Evolutionary conservation across 2,797 vertebrate species (phyloP), one percentile per base, ranked within the genome.

Genomic region (Euphonia xanthogaster): DNA sequence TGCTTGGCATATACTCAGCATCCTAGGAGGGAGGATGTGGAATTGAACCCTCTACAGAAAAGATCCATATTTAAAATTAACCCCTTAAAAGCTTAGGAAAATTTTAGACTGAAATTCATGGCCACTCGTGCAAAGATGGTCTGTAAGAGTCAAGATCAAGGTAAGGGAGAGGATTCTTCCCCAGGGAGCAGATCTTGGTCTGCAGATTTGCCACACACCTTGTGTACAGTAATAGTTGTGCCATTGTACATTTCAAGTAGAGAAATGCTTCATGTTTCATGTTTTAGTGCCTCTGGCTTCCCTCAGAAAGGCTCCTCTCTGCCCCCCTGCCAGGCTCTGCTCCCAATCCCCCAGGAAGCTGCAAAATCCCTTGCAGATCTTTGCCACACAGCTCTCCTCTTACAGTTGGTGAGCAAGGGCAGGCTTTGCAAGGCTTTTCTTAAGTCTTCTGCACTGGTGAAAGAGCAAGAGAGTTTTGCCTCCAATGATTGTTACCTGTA

Each of bases 21-120:
- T 97, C 95, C 96, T 94, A 92, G 76, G 81, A 97, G 70, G 48
- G 47, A 57, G 37, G 68, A 82, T 57, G 67, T 91, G 92, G 81
- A 95, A 93, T 28, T 73, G 91, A 94, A 66, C 42, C 37, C 76
- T 87, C 86, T 90, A 3, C 62, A 45, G 44, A 54, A 67, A 86
- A 88, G 82, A 72, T 67, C 57, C 68, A 35, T 87, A 91, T 94
- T 87, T 90, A 90, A 97, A 97, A 93, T 97, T 96, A 97, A 97
- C 95, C 90, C 85, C 6, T 94, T 90, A 84, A 76, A 86, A 83
- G 24, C 57, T 88, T 73, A 50, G n/a, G 47, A 89, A 80, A 76
- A 39, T 67, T 88, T 39, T 14, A 31, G 53, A 9, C 53, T 79
- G 65, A 86, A 85, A 60, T 73, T 62, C 31, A 23, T 8, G 30